Percentiles rank a stretch among this genome's conserved stretches.
phyloP scores from a whole-genome alignment of 2,888 invertebrate genomes.

The Spisula subtruncata region DNA sequence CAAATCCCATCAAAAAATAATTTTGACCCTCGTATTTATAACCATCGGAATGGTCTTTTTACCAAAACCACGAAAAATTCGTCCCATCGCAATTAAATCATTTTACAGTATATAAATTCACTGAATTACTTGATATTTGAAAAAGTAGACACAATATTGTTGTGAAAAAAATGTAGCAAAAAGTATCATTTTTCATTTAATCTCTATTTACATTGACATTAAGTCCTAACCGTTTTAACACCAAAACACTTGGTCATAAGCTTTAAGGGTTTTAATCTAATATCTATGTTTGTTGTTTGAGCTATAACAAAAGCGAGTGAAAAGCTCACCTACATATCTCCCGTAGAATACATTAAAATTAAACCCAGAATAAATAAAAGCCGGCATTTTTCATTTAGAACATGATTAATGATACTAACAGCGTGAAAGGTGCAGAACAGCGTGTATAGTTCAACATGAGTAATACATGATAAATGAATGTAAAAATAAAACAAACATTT shows the following conservation, averaged over 20 bases:
- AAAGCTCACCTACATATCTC: background rate
- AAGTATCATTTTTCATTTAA: conserved; percentile 25
- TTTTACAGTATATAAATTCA: no score
- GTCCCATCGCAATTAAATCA: no score
- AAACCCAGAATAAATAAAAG: conserved; percentile 4
- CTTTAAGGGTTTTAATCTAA: conserved; percentile 3
- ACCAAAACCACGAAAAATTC: no score
- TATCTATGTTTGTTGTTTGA: background rate
- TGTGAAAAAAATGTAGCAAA: background rate
- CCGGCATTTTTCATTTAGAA: background rate
- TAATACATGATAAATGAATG: conserved; percentile 6
- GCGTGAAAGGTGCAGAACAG: background rate
- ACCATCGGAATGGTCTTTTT: no score
- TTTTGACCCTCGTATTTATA: no score
- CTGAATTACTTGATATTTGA: background rate
- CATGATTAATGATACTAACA: conserved; percentile 3
- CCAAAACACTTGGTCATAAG: background rate
- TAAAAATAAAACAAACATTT: conserved; percentile 29
- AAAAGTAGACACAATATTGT: background rate
- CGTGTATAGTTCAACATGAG: background rate
- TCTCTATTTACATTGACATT: background rate
- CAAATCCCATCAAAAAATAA: no score
- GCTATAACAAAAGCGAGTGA: background rate
- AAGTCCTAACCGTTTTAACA: background rate
- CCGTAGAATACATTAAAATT: background rate